A percentile compares a stretch with the other conserved stretches of the same genome.
Evolutionary conservation across 2,113 vertebrate species (phyloP).

Genomic region (Hydropotes inermis): DNA sequence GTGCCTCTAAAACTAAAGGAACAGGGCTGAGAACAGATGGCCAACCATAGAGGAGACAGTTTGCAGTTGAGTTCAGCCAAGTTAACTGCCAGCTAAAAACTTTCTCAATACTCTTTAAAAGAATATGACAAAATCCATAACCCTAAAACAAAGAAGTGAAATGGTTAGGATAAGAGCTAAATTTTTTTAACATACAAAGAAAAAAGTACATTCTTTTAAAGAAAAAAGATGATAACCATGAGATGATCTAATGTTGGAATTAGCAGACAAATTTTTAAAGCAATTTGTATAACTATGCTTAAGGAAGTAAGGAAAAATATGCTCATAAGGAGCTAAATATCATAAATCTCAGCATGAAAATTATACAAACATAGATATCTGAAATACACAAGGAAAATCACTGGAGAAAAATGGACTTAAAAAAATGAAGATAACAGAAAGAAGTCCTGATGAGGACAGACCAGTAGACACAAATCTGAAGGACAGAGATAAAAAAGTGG

Average conservation of each 20-base stretch:
- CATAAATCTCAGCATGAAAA: background rate
- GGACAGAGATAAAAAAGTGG: background rate
- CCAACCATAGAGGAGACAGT: background rate
- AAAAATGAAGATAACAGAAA: background rate
- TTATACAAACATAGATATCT: background rate
- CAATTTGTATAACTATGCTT: background rate
- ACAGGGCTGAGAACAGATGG: background rate
- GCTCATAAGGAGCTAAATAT: background rate
- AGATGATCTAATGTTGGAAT: background rate
- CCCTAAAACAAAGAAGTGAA: background rate
- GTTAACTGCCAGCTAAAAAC: background rate
- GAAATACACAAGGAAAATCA: background rate
- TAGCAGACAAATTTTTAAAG: background rate
- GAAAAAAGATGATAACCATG: background rate
- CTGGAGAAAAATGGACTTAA: background rate
- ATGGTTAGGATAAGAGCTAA: background rate
- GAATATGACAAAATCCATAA: background rate
- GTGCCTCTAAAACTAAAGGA: fast-evolving
- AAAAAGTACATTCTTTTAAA: background rate
- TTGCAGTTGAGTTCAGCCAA: background rate
- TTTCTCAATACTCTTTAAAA: background rate
- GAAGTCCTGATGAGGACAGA: background rate
- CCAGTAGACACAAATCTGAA: background rate
- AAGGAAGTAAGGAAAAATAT: background rate
- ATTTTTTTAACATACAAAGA: background rate